phyloP scores from a whole-genome alignment of 2,797 vertebrate species.

The Phataginus tetradactyla region DNA sequence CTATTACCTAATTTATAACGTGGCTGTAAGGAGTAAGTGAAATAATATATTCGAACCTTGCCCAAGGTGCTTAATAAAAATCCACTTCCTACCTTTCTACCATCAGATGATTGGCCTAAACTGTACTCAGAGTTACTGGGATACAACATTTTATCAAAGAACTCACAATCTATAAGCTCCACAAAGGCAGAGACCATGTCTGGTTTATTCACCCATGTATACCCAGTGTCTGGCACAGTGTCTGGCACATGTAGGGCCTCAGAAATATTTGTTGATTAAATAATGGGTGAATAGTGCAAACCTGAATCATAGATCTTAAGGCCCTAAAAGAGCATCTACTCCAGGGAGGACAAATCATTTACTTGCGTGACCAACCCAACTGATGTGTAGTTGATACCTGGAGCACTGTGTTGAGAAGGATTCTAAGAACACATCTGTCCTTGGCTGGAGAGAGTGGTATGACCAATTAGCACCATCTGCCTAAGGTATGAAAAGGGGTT shows the following conservation, averaged over 20 bases:
- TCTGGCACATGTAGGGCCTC: not conserved
- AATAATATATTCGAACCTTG: constrained; percentile 3
- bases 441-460: not conserved
- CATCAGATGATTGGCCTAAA: not conserved
- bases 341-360: not conserved
- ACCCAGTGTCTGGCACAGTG: not conserved
- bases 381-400: not conserved
- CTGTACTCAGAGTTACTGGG: not conserved
- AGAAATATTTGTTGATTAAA: constrained; percentile 35
- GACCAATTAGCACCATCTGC: not conserved
- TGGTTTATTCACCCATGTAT: not conserved
- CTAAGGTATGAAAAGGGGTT: not conserved
- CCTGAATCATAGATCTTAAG: not conserved
- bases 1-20: constrained; percentile 23
- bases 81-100: not conserved
- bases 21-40: not conserved
- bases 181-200: not conserved
- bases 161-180: not conserved
- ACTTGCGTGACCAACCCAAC: not conserved
- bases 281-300: not conserved
- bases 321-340: not conserved
- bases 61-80: not conserved
- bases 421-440: not conserved
- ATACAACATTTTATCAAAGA: not conserved
- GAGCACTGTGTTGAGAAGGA: not conserved